Percentiles rank a stretch among this genome's conserved stretches.
Evolutionary conservation across 2,888 invertebrate species (phyloP).

Genomic region (Ophion ventricosus): DNA sequence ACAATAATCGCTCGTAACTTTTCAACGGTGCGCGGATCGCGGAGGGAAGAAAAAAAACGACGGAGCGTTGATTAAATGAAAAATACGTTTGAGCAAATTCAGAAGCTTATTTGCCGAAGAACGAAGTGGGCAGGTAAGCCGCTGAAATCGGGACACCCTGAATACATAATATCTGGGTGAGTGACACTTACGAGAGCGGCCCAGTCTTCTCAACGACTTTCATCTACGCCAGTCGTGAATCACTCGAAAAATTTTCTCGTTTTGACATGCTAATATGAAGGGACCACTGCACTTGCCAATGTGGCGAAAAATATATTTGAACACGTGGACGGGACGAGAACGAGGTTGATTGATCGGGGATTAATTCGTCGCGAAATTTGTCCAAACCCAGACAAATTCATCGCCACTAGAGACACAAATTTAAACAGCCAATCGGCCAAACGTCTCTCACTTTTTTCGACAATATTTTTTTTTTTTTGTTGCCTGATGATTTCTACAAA

Average conservation of each 20-base stretch:
- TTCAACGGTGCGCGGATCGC: no score
- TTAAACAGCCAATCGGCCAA: background rate
- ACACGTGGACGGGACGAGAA: slow-evolving; percentile 20
- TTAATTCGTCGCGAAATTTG: slow-evolving; percentile 31
- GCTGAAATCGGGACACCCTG: background rate
- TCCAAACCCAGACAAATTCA: slow-evolving; percentile 9
- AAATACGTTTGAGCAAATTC: background rate
- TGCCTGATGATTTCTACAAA: background rate
- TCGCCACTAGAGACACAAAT: background rate
- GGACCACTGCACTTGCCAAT: slow-evolving; percentile 35
- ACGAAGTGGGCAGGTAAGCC: background rate
- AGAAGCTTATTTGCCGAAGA: background rate
- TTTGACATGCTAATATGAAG: slow-evolving; percentile 53
- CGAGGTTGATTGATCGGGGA: slow-evolving; percentile 44
- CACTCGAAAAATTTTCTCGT: slow-evolving; percentile 24
- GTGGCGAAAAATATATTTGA: slow-evolving; percentile 26
- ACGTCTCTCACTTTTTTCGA: background rate
- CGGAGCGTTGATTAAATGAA: background rate
- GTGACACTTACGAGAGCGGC: slow-evolving; percentile 53
- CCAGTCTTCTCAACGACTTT: slow-evolving; percentile 27
- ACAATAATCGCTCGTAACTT: no score
- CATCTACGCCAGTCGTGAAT: slow-evolving; percentile 45
- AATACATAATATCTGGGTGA: slow-evolving; percentile 34
- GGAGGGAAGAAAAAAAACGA: background rate
- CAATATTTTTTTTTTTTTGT: background rate